Conservation (phyloP, 2,888 invertebrate genomes). For the Drosophila mercatorum region DNA sequence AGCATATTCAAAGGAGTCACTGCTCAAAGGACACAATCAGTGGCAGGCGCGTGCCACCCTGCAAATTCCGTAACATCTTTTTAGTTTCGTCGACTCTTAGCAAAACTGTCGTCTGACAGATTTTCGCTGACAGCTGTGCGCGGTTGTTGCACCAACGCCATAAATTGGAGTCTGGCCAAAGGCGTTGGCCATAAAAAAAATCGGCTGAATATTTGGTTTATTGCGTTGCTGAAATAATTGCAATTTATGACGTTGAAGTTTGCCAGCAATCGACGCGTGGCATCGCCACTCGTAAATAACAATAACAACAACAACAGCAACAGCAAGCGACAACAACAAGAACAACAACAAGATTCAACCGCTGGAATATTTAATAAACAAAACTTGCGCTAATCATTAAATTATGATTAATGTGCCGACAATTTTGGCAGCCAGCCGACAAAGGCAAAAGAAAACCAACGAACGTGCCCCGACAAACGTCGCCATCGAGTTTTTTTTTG, state of each 20-base stretch:
- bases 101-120: not conserved
- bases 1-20: constrained; percentile 2
- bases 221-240: constrained; percentile 44
- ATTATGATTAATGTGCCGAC: constrained; percentile 80
- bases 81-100: not conserved
- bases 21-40: constrained; percentile 13
- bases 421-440: constrained; percentile 60
- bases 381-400: constrained; percentile 79
- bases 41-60: not conserved
- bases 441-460: constrained; percentile 9
- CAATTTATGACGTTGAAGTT: constrained; percentile 54
- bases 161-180: constrained; percentile 34
- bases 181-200: constrained; percentile 39
- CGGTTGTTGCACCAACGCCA: constrained; percentile 6
- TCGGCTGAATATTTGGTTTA: constrained; percentile 37
- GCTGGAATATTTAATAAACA: constrained; percentile 68
- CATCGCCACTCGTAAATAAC: constrained; percentile 58
- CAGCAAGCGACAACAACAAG: constrained; percentile 6
- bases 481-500: constrained; percentile 7
- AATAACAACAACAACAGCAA: constrained; percentile 10
- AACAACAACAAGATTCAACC: constrained; percentile 10
- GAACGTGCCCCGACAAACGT: constrained; percentile 42
- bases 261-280: constrained; percentile 52
- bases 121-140: constrained; percentile 10
- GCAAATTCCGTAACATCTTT: not conserved